Evolutionary conservation across 64 coral and sea anemone genomes (phyloP).

Genomic region (Pachyseris speciosa): DNA sequence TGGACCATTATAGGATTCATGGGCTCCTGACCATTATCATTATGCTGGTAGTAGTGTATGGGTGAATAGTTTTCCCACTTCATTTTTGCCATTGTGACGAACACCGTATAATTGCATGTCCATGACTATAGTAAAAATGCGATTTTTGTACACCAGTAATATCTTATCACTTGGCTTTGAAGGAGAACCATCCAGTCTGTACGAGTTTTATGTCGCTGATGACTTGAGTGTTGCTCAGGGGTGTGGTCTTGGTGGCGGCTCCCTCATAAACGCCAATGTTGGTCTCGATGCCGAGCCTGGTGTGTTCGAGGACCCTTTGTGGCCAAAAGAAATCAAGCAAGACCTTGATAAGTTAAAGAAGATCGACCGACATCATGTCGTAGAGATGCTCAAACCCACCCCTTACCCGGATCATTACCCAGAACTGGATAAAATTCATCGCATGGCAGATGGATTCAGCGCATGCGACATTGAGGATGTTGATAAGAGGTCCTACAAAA

Average conservation of each 20-base stretch:
- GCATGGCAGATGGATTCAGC: conserved; percentile 49
- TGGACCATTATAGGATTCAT: too few species aligned
- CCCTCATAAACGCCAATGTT: conserved; percentile 79
- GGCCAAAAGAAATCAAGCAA: conserved; percentile 42
- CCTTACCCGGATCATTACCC: conserved; percentile 61
- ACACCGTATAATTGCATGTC: too few species aligned
- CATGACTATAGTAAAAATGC: too few species aligned
- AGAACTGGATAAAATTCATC: conserved; percentile 39
- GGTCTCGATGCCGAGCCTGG: conserved; percentile 58
- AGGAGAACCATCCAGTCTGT: conserved; percentile 57
- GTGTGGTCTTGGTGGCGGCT: conserved; percentile 70
- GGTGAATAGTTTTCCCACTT: too few species aligned
- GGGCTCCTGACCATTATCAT: too few species aligned
- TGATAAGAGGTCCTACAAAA: conserved; percentile 48
- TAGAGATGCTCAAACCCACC: conserved; percentile 62
- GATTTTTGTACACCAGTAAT: neutral
- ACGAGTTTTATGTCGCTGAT: conserved; percentile 59
- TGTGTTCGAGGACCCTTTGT: conserved; percentile 45
- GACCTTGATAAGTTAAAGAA: conserved; percentile 38
- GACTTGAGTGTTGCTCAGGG: conserved; percentile 68
- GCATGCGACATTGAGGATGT: conserved; percentile 65
- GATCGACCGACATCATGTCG: conserved; percentile 48
- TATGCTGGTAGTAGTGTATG: too few species aligned
- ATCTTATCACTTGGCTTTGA: neutral
- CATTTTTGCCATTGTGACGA: too few species aligned